Conservation (phyloP, 2,113 vertebrate genomes). For the Redunca redunca region DNA sequence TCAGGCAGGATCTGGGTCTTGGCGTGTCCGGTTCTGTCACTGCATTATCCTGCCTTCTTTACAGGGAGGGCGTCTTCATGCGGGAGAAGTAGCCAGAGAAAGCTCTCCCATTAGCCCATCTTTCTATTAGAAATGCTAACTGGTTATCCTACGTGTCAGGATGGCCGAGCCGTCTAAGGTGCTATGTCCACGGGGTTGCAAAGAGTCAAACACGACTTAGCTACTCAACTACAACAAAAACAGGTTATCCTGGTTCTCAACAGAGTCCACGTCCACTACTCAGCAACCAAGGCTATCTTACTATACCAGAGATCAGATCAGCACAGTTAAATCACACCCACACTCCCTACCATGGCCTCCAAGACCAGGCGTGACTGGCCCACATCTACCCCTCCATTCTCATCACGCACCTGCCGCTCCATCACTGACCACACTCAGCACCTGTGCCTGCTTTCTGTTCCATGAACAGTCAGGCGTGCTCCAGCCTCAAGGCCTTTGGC, state of each 20-base stretch:
- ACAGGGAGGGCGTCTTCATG: fast-evolving
- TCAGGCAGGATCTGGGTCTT: not conserved
- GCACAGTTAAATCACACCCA: not conserved
- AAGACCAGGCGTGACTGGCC: fast-evolving
- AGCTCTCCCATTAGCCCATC: not conserved
- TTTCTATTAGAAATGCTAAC: not conserved
- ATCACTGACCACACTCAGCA: not conserved
- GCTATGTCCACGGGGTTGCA: not conserved
- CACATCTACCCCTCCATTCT: not conserved
- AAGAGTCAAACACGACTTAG: not conserved
- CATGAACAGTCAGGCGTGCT: not conserved
- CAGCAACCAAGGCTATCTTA: not conserved
- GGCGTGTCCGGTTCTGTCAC: not conserved
- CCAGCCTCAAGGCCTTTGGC: not conserved
- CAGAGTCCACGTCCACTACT: not conserved
- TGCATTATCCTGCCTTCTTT: not conserved
- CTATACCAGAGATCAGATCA: not conserved
- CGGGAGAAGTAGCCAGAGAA: not conserved
- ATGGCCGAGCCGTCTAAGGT: fast-evolving
- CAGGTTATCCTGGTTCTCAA: not conserved
- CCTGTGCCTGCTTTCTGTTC: not conserved
- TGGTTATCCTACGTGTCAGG: not conserved
- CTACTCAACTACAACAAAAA: not conserved
- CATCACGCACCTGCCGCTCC: not conserved
- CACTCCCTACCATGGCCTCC: not conserved